Evolutionary conservation across 2,888 invertebrate species (phyloP).

Genomic region (Trachelus troglodyta): DNA sequence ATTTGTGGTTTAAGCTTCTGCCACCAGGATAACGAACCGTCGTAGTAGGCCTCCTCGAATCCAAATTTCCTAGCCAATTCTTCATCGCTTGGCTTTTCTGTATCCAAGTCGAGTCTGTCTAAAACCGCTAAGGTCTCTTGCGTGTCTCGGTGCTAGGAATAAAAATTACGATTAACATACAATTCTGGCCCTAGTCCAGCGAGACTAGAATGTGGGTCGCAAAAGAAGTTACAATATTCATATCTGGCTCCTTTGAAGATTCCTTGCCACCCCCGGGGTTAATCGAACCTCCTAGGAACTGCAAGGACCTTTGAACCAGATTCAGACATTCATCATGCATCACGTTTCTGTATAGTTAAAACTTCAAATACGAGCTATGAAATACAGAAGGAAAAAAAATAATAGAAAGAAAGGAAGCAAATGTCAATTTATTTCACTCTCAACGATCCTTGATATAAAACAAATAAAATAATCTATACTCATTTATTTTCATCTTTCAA

Average conservation of each 20-base stretch:
- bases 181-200: neutral
- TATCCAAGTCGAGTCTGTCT: conserved; percentile 96
- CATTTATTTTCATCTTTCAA: neutral
- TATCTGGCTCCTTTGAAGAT: neutral
- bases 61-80: conserved; percentile 98
- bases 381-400: neutral
- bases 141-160: conserved; percentile 91
- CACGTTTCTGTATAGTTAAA: neutral
- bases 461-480: neutral
- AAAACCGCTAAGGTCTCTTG: conserved; percentile 98
- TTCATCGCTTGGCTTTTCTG: conserved; percentile 97
- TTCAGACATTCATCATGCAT: neutral
- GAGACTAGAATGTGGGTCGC: neutral
- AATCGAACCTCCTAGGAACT: neutral
- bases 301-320: neutral
- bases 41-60: conserved; percentile 93
- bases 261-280: neutral
- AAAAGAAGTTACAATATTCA: neutral
- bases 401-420: neutral
- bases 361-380: neutral
- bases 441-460: neutral
- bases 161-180: conserved; percentile 22
- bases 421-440: neutral
- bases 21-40: conserved; percentile 94
- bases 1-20: conserved; percentile 96